Evolutionary conservation across 2,797 vertebrate species (phyloP), one percentile per base, ranked within the genome.

Genomic region (Sebastes iracundus): DNA sequence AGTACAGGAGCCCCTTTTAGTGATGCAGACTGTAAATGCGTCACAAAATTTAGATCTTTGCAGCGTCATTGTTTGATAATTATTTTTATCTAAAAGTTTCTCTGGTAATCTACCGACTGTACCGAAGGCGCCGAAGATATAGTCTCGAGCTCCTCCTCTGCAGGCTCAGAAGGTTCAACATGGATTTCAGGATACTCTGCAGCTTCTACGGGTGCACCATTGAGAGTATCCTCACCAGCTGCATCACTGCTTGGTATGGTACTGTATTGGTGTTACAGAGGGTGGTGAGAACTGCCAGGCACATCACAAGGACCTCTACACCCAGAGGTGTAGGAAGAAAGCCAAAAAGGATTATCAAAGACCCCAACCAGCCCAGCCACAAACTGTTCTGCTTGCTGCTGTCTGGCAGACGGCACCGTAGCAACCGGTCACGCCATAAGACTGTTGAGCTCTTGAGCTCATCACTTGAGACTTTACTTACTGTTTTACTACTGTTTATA

Each of bases 331-430:
- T 22, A 13, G 60, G 30, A 62, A 12, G 60, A 33, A 62, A 2
- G 60, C 60, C 60, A 62, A 35, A 62, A 62, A 22, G 60, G 60
- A 62, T 62, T 62, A 62, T 14, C 32, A 62, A 35, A 33, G 32
- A 62, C 33, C 30, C 20, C 60, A 33, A 33, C 20, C 30, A 12
- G 30, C 60, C 30, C 28, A 22, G 32, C 30, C 32, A 22, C 60
- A 62, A 62, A 35, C 32, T 35, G 32, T 22, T 62, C 60, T 62
- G 60, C 60, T n/a, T 62, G 32, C 30, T 62, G 60, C 60, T 10
- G 32, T 23, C 20, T 62, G 60, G 60, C 32, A 35, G 60, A 62
- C 32, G 10, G 0, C 3, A 60, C 30, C n/a, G 7, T 32, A 62
- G 60, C 20, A 35, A 35, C 60, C 32, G 11, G 20, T 22, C 11